Conservation (phyloP, 2,888 invertebrate genomes). For the Heliconius ismenius region DNA sequence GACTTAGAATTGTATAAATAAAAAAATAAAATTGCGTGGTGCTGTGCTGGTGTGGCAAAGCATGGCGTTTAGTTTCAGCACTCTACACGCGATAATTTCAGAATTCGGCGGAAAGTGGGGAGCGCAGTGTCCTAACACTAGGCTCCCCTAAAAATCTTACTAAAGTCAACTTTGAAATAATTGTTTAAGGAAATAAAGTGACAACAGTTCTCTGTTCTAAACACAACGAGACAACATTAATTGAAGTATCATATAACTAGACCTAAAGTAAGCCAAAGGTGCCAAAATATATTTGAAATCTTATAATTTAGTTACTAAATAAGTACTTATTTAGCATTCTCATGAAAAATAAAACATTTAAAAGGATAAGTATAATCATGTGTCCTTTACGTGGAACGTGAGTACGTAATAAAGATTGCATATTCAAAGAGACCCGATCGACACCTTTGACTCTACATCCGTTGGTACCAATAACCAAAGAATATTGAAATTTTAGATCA, state of each 20-base stretch:
- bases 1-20: not conserved
- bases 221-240: not conserved
- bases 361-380: slow-evolving; percentile 19
- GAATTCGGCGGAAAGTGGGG: no score
- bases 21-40: no score
- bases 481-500: not conserved
- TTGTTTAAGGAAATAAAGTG: no score
- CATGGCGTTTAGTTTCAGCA: no score
- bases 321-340: not conserved
- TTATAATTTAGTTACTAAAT: not conserved
- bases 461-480: slow-evolving; percentile 21
- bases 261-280: not conserved
- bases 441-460: slow-evolving; percentile 34
- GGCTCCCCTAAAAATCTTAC: no score
- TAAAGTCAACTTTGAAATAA: no score
- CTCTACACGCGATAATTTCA: no score
- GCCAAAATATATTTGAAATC: not conserved
- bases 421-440: slow-evolving; percentile 28
- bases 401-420: slow-evolving; percentile 25
- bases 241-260: not conserved
- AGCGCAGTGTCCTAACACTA: no score
- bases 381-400: slow-evolving; percentile 21
- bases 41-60: no score
- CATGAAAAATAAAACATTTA: not conserved
- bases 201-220: not conserved